Base-by-base conservation (phyloP, 2,113 vertebrate species). In the Melozone crissalis region DNA sequence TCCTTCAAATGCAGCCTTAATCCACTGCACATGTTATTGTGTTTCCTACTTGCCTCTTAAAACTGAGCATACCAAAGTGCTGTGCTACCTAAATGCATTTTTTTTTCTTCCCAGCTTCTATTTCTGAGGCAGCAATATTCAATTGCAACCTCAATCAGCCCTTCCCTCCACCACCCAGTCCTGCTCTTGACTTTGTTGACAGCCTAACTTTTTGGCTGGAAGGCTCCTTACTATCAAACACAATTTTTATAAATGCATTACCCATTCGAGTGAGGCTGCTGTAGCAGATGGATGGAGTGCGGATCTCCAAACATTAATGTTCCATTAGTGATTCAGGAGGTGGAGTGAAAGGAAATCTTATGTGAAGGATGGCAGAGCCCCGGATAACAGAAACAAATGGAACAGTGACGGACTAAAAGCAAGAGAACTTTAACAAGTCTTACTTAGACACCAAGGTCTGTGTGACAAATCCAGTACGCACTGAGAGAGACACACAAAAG, bases 31-130 rank as follows among this genome's bases (percentile, higher is more conserved):
- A 37, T 73, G 85, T 89, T 92, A 89, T 15, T 85, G 84, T 89
- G 91, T 96, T 95, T 96, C 94, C 95, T 96, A 80, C 89, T 74
- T 93, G 96, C 87, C 95, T 96, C 96, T 94, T 88, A 85, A 89
- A 97, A 97, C 96, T 95, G 71, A 83, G 88, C 89, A 94, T 97
- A 96, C 92, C 97, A 97, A 98, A 98, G 98, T 97, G 98, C 98
- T 95, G 95, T 86, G 87, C 97, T 96, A 96, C 91, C 95, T 97
- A 96, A 83, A 90, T 39, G 41, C 11, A 2, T 57, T 66, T 51
- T 5, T 3, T 78, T 91, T 87, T 72, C 74, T 95, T 84, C 79
- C 71, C 81, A 87, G 66, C 47, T 94, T 72, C 63, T 81, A 71
- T 57, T 96, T 93, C 74, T 91, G 93, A 97, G 97, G 96, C 97